phyloP scores from a whole-genome alignment of 1,140 invertebrate species.

The Euglossa dilemma region DNA sequence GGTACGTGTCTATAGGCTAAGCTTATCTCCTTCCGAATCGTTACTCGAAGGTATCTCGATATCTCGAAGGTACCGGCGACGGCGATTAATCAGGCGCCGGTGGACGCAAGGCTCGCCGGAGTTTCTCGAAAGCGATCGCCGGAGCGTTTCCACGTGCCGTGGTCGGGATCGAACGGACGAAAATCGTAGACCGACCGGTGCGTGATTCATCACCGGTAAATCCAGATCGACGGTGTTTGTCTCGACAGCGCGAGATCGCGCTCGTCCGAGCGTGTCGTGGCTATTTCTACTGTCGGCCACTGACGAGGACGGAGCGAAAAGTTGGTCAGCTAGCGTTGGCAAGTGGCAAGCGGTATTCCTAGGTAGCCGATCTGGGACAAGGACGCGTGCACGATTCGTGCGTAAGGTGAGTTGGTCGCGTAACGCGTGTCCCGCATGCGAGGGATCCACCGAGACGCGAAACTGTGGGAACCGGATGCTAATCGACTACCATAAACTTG shows the following conservation, averaged over 20 bases:
- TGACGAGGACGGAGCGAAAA: conserved; percentile 69
- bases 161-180: conserved; percentile 8
- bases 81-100: too few relatives aligned
- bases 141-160: not conserved
- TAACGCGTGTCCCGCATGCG: conserved; percentile 24
- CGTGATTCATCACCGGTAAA: conserved; percentile 35
- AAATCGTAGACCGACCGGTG: conserved; percentile 17
- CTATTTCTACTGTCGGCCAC: conserved; percentile 69
- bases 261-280: conserved; percentile 65
- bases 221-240: conserved; percentile 44
- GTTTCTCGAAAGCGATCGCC: not conserved
- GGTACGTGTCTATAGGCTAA: too few relatives aligned
- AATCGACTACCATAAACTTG: not conserved
- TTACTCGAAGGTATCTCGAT: too few relatives aligned
- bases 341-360: conserved; percentile 68
- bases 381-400: conserved; percentile 71
- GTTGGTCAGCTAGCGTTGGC: conserved; percentile 69
- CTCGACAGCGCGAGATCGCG: conserved; percentile 22
- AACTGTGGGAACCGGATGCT: conserved; percentile 17
- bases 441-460: conserved; percentile 32
- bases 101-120: not conserved
- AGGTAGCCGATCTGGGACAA: conserved; percentile 73
- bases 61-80: too few relatives aligned
- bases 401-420: conserved; percentile 59
- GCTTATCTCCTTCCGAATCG: too few relatives aligned